Conservation (phyloP, 1,140 invertebrate species). For the Drosophila melanogaster region DNA sequence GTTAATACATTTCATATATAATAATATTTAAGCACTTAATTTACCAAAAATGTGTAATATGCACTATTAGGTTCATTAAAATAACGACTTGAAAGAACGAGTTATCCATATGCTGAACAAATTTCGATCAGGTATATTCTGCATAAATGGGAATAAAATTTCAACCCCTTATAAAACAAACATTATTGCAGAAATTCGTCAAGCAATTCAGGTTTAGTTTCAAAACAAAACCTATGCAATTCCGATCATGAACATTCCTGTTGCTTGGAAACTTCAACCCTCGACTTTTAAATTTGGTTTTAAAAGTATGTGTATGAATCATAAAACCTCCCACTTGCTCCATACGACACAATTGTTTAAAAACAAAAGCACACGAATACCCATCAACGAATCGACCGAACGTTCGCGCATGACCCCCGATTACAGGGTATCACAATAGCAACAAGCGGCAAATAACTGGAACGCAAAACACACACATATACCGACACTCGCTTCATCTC, state of each 20-base stretch:
- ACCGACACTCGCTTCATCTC: not conserved
- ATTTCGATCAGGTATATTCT: not conserved
- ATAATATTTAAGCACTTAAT: too few species aligned
- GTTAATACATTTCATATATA: not conserved
- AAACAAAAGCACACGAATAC: too few species aligned
- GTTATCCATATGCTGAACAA: too few species aligned
- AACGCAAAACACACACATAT: slow-evolving; percentile 13
- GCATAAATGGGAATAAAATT: not conserved
- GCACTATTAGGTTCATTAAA: too few species aligned
- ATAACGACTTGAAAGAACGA: too few species aligned
- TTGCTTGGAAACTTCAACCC: not conserved
- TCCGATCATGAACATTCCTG: not conserved
- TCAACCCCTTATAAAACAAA: not conserved
- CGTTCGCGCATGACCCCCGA: not conserved
- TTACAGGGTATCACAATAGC: slow-evolving; percentile 22
- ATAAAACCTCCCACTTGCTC: too few species aligned
- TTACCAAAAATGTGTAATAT: too few species aligned
- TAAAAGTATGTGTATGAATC: too few species aligned
- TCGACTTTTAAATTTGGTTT: too few species aligned
- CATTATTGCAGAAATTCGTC: not conserved
- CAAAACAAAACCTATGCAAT: not conserved
- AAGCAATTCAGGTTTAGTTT: not conserved
- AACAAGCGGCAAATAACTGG: slow-evolving; percentile 29
- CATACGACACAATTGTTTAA: too few species aligned
- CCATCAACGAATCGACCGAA: not conserved